These are phyloP conservation scores for Antedon bifida DNA, from an alignment of 35 echinoderm and acorn worm species.

Conservation along the genomic window DNA sequence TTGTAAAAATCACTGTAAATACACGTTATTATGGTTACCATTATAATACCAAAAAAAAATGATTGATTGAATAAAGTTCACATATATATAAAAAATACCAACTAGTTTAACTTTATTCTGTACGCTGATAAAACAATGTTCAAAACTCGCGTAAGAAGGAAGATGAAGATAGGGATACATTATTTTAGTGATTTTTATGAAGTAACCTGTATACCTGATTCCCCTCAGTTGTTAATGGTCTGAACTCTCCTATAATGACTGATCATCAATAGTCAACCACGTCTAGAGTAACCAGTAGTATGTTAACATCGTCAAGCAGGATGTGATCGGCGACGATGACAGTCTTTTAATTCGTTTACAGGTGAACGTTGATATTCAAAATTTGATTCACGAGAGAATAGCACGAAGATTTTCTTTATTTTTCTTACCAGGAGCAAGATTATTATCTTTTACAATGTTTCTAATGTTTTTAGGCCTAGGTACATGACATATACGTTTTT, in stretches of 20 bases:
- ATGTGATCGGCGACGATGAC: conserved; percentile 22
- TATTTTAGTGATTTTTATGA: background rate
- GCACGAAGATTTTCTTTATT: no score
- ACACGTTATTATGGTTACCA: no score
- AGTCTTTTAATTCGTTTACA: conserved; percentile 37
- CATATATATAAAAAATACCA: no score
- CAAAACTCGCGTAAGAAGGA: conserved; percentile 12
- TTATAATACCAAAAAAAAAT: no score
- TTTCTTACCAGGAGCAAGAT: no score
- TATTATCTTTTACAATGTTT: no score
- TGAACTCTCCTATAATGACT: conserved; percentile 30
- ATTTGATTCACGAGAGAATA: no score
- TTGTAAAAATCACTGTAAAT: no score
- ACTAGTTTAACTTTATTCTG: conserved; percentile 6
- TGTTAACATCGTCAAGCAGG: conserved; percentile 16
- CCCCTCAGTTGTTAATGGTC: conserved; percentile 13
- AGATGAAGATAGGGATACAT: background rate
- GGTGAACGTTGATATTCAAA: conserved; percentile 19
- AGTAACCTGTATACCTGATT: conserved; percentile 20
- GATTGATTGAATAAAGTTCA: no score
- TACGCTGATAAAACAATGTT: conserved; percentile 5
- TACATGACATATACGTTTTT: no score
- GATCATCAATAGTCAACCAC: conserved; percentile 34
- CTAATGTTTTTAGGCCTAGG: no score
- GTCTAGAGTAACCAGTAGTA: conserved; percentile 34